Conservation (phyloP, 2,113 vertebrate genomes). For the Odobenus rosmarus region DNA sequence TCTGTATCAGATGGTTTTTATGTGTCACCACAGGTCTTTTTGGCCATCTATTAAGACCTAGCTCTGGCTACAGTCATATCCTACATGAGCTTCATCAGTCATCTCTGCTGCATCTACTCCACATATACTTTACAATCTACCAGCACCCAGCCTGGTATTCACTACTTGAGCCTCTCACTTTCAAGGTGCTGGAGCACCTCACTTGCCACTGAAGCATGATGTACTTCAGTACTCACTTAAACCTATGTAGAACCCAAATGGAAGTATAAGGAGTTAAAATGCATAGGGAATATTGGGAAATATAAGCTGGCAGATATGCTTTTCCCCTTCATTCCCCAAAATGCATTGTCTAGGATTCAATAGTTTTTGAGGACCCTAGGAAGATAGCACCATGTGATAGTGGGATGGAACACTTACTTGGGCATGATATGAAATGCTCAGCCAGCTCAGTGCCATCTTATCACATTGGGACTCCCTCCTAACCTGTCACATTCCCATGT, state of each 20-base stretch:
- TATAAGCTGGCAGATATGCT: not conserved
- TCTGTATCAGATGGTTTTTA: not conserved
- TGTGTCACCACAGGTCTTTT: not conserved
- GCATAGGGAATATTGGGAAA: not conserved
- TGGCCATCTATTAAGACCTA: not conserved
- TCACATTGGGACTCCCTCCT: not conserved
- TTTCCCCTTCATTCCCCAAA: not conserved
- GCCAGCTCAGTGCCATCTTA: not conserved
- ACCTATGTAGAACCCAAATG: too few relatives aligned
- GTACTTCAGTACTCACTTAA: not conserved
- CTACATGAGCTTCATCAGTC: not conserved
- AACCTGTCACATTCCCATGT: not conserved
- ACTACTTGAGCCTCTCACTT: not conserved
- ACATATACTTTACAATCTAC: not conserved
- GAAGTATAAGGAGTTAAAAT: not conserved
- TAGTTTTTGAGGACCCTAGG: not conserved
- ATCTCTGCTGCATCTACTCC: too few relatives aligned
- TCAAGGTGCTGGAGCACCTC: not conserved
- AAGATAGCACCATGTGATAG: not conserved
- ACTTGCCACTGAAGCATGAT: not conserved
- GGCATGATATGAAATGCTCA: not conserved
- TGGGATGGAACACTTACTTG: not conserved
- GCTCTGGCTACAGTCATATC: not conserved
- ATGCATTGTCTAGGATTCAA: not conserved
- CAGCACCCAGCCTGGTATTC: not conserved